Evolutionary conservation across 2,888 invertebrate species (phyloP).

Genomic region (Helleia helle): DNA sequence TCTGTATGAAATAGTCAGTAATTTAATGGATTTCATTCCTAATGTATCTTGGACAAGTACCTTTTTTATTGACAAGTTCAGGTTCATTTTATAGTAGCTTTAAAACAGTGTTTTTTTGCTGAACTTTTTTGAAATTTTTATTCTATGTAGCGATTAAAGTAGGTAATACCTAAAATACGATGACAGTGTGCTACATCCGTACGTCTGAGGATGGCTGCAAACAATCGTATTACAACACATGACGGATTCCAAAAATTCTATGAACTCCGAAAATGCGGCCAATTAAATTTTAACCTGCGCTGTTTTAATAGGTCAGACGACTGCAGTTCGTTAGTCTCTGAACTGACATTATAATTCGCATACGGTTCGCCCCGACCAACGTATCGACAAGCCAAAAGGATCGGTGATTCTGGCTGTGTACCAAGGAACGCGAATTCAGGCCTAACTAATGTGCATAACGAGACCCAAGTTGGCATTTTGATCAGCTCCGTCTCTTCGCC

Average conservation of each 20-base stretch:
- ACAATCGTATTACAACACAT: not conserved
- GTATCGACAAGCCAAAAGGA: constrained; percentile 71
- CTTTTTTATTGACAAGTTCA: too few species aligned
- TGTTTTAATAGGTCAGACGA: constrained; percentile 61
- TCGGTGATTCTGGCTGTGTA: constrained; percentile 68
- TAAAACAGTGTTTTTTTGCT: too few species aligned
- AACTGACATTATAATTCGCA: constrained; percentile 68
- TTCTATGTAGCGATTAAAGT: too few species aligned
- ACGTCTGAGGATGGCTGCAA: too few species aligned
- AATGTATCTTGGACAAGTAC: too few species aligned
- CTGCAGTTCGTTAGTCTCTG: constrained; percentile 71
- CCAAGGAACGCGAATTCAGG: constrained; percentile 66
- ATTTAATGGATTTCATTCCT: too few species aligned
- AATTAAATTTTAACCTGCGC: constrained; percentile 10
- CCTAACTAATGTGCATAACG: constrained; percentile 63
- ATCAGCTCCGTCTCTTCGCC: constrained; percentile 29
- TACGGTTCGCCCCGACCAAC: constrained; percentile 51
- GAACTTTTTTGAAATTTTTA: too few species aligned
- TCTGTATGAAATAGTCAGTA: too few species aligned
- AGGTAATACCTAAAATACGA: too few species aligned
- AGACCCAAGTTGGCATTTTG: constrained; percentile 67
- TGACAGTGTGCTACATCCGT: too few species aligned
- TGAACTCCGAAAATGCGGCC: constrained; percentile 12
- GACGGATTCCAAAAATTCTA: constrained; percentile 9
- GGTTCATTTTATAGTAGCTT: too few species aligned